A percentile compares a stretch with the other conserved stretches of the same genome.
These are phyloP conservation scores for Schizaphis graminum DNA, from an alignment of 2,888 invertebrate genomes.

Conservation along the genomic window DNA sequence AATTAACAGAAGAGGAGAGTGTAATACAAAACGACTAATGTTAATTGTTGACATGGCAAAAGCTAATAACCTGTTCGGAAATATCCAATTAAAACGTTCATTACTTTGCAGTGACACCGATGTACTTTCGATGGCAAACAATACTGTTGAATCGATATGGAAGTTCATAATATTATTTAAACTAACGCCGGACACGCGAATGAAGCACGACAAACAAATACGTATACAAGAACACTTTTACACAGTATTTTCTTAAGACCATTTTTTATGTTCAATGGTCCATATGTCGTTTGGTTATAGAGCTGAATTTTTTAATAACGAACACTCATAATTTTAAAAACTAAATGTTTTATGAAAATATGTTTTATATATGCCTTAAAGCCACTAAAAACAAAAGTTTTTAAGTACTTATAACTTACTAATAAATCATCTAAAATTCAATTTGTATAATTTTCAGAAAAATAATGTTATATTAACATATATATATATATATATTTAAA, in stretches of 20 bases:
- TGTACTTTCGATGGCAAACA: not conserved
- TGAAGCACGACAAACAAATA: not conserved
- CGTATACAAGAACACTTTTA: not conserved
- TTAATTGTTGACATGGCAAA: conserved; percentile 28
- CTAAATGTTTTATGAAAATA: too few species aligned
- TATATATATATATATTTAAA: too few species aligned
- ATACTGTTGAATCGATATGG: not conserved
- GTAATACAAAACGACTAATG: not conserved
- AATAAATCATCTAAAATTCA: too few species aligned
- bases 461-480: too few species aligned
- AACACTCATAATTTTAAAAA: too few species aligned
- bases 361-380: too few species aligned
- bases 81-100: not conserved
- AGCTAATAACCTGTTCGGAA: conserved; percentile 22
- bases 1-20: not conserved
- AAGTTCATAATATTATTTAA: not conserved
- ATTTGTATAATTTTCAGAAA: too few species aligned
- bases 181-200: not conserved
- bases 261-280: not conserved
- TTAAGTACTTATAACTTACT: too few species aligned
- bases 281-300: not conserved
- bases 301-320: too few species aligned
- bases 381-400: too few species aligned
- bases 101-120: not conserved
- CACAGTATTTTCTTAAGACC: not conserved